These are phyloP conservation scores for Lasaia peninsularis DNA, from an alignment of 1,140 invertebrate genomes.

Conservation along the genomic window DNA sequence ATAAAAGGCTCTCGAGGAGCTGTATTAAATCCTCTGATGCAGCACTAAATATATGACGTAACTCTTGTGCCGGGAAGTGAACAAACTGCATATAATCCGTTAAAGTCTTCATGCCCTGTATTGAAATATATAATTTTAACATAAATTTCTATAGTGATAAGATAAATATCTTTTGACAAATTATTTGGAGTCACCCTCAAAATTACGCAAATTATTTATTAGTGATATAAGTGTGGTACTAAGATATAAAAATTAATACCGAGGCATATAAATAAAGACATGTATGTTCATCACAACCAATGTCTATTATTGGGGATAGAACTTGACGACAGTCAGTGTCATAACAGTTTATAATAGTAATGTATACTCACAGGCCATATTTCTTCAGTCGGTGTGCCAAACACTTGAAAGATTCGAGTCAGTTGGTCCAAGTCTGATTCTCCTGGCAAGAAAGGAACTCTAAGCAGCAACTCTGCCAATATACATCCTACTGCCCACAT, in stretches of 20 bases:
- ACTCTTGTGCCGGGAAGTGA: slow-evolving; percentile 87
- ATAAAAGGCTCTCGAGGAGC: slow-evolving; percentile 87
- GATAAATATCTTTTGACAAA: not conserved
- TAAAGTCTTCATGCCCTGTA: slow-evolving; percentile 86
- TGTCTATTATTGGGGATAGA: no score
- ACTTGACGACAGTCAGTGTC: no score
- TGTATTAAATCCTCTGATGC: slow-evolving; percentile 95
- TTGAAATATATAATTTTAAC: not conserved
- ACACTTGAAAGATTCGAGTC: slow-evolving; percentile 94
- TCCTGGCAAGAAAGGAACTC: slow-evolving; percentile 96
- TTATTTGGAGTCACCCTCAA: no score
- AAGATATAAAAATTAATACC: no score
- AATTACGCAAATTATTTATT: no score
- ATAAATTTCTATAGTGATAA: not conserved
- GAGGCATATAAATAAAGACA: no score
- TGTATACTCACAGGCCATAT: slow-evolving; percentile 87
- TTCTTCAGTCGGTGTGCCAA: slow-evolving; percentile 94
- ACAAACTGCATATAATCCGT: slow-evolving; percentile 97
- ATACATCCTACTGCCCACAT: slow-evolving; percentile 99
- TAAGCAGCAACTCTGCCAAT: slow-evolving; percentile 94
- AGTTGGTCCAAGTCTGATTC: slow-evolving; percentile 98
- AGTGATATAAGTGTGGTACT: no score
- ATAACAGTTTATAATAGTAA: not conserved
- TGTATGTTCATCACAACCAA: no score
- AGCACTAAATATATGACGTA: slow-evolving; percentile 97